These are phyloP conservation scores for Mizuhopecten yessoensis DNA, from an alignment of 1,140 invertebrate genomes.

Conservation along the genomic window DNA sequence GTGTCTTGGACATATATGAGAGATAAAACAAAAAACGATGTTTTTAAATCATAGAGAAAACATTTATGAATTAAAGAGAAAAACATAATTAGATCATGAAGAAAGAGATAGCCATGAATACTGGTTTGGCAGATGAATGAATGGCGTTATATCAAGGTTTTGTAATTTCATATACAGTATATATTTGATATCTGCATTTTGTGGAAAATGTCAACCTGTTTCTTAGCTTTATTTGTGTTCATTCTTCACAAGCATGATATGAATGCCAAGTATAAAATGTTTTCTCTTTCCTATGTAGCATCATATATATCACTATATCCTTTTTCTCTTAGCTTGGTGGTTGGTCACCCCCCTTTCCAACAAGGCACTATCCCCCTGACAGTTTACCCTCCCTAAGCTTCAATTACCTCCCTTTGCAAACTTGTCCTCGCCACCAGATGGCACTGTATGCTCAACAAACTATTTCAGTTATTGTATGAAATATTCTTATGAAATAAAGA, in stretches of 20 bases:
- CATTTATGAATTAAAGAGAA: no score
- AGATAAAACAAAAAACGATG: no score
- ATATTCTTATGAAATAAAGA: no score
- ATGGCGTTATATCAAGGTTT: not conserved
- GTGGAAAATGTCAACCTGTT: not conserved
- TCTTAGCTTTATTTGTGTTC: not conserved
- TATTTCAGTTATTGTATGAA: not conserved
- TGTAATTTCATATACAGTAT: not conserved
- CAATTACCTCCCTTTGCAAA: constrained; percentile 32
- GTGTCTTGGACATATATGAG: no score
- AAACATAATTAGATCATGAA: no score
- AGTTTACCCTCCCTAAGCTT: not conserved
- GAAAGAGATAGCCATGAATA: no score
- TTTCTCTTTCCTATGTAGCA: not conserved
- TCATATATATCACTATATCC: not conserved
- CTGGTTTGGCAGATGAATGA: no score
- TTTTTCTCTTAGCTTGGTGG: not conserved
- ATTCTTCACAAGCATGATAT: not conserved
- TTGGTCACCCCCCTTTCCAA: not conserved
- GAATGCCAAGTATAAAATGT: not conserved
- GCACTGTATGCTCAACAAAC: not conserved
- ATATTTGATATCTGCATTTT: not conserved
- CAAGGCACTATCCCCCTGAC: constrained; percentile 21
- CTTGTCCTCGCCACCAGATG: not conserved
- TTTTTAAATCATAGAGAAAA: no score